Percentiles rank a stretch among this genome's conserved stretches.
These are phyloP conservation scores for Gymnorhina tibicen DNA, from an alignment of 2,113 vertebrate genomes.

Conservation along the genomic window DNA sequence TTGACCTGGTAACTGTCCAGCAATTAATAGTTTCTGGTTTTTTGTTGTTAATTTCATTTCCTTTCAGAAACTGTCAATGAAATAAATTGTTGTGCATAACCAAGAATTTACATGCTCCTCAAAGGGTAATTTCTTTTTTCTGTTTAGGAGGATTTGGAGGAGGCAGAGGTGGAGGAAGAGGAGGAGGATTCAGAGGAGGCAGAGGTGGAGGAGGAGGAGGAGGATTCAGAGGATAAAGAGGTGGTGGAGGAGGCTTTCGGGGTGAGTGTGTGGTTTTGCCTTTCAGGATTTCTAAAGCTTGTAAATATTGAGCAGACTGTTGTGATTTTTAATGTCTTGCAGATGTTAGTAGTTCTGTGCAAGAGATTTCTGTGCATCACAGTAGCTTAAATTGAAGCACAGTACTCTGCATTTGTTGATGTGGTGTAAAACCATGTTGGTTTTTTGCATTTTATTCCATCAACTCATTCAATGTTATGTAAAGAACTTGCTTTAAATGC, in stretches of 20 bases:
- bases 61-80: background rate
- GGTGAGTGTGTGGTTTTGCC: slow-evolving; percentile 50
- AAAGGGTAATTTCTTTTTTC: background rate
- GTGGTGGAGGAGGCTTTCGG: slow-evolving; percentile 80
- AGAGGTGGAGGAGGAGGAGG: slow-evolving; percentile 74
- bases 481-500: background rate
- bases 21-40: background rate
- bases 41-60: background rate
- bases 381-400: background rate
- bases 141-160: slow-evolving; percentile 78
- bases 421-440: background rate
- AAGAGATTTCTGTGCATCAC: background rate
- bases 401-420: background rate
- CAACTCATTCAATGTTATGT: background rate
- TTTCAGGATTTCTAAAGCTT: background rate
- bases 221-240: slow-evolving; percentile 78
- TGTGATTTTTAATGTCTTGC: background rate
- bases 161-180: slow-evolving; percentile 73
- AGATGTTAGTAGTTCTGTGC: background rate
- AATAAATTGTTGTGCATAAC: background rate
- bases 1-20: background rate
- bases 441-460: background rate
- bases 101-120: background rate
- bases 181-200: slow-evolving; percentile 70
- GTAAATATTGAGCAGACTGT: background rate